phyloP scores from a whole-genome alignment of 2,113 vertebrate species.

The Ifrita kowaldi region DNA sequence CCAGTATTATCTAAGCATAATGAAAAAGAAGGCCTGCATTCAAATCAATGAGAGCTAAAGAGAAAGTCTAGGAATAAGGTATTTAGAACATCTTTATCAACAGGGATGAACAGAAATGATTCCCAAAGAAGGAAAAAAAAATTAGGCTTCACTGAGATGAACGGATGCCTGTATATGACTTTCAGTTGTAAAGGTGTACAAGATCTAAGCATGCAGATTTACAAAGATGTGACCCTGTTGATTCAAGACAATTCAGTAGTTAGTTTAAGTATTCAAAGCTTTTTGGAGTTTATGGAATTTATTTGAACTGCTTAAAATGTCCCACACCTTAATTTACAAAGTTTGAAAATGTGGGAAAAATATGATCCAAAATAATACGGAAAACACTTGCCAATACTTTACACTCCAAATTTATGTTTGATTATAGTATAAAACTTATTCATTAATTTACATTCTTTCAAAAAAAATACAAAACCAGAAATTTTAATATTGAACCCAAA shows the following conservation, averaged over 20 bases:
- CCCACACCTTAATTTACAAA: not conserved
- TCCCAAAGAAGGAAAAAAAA: not conserved
- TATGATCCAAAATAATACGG: fast-evolving
- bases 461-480: not conserved
- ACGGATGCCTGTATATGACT: not conserved
- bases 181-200: not conserved
- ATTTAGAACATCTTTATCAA: not conserved
- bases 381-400: not conserved
- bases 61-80: not conserved
- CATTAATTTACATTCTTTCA: not conserved
- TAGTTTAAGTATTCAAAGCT: not conserved
- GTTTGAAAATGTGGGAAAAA: not conserved
- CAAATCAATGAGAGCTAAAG: not conserved
- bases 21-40: not conserved
- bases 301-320: not conserved
- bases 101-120: not conserved
- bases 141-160: not conserved
- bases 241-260: not conserved
- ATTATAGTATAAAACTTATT: not conserved
- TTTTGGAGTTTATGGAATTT: not conserved
- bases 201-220: not conserved
- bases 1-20: not conserved
- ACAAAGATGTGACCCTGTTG: not conserved
- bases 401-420: not conserved
- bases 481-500: not conserved